A percentile compares a stretch with the other conserved stretches of the same genome.
Conservation (phyloP, 2,888 invertebrate species). For the Netelia virgata region DNA sequence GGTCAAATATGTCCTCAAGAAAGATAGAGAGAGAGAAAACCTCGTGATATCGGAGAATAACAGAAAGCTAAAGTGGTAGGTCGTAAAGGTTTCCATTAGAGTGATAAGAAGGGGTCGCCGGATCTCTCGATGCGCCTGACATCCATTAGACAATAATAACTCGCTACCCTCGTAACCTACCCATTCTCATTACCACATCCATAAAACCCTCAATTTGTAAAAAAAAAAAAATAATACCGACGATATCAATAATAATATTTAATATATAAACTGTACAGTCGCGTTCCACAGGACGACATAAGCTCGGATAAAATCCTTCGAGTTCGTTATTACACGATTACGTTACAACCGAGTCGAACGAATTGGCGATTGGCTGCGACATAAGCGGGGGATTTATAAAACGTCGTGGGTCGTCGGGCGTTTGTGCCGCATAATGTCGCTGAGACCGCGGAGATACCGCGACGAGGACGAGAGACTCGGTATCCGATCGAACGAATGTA, state of each 20-base stretch:
- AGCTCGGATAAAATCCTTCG: background rate
- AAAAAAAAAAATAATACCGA: no score
- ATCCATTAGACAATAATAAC: background rate
- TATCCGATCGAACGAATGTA: conserved; percentile 27
- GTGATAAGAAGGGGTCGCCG: conserved; percentile 69
- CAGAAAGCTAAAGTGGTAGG: conserved; percentile 72
- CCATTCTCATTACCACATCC: conserved; percentile 9
- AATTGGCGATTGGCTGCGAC: conserved; percentile 55
- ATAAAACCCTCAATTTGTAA: no score
- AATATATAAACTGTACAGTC: background rate
- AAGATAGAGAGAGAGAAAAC: background rate
- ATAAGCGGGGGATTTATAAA: conserved; percentile 62
- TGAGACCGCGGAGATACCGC: conserved; percentile 51
- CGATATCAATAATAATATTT: background rate
- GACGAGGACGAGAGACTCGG: conserved; percentile 25
- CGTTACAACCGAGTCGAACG: conserved; percentile 7
- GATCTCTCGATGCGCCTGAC: background rate
- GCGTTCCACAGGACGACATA: background rate
- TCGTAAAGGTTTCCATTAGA: conserved; percentile 77
- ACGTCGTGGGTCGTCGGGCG: conserved; percentile 61
- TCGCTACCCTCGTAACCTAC: conserved; percentile 1
- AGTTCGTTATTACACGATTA: background rate
- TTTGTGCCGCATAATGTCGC: conserved; percentile 58
- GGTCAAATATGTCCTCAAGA: conserved; percentile 44
- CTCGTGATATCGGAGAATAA: conserved; percentile 68